These are phyloP conservation scores for Ips nitidus DNA, from an alignment of 1,140 invertebrate genomes.

Conservation along the genomic window DNA sequence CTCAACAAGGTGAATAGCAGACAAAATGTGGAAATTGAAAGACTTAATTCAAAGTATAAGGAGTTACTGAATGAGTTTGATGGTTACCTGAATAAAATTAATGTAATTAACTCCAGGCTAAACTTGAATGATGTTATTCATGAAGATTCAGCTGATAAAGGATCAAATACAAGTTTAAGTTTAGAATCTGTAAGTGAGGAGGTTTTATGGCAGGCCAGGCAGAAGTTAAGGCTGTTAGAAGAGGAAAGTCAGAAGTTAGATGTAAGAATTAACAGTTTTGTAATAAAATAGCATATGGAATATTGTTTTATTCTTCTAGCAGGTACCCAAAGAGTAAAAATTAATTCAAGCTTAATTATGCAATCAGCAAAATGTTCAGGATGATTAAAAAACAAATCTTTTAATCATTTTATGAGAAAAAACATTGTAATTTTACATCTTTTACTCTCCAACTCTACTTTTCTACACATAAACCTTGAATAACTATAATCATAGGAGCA, in stretches of 20 bases:
- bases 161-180: constrained; percentile 1
- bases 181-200: constrained; percentile 43
- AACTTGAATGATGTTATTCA: not conserved
- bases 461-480: too few relatives aligned
- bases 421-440: too few relatives aligned
- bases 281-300: constrained; percentile 26
- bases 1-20: constrained; percentile 17
- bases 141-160: not conserved
- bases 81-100: constrained; percentile 30
- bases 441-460: too few relatives aligned
- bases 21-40: constrained; percentile 28
- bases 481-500: too few relatives aligned
- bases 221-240: constrained; percentile 48
- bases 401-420: too few relatives aligned
- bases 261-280: constrained; percentile 38
- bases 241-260: constrained; percentile 50
- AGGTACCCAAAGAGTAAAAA: too few relatives aligned
- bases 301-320: constrained; percentile 8
- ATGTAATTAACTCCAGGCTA: constrained; percentile 18
- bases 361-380: not conserved
- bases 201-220: constrained; percentile 46
- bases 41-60: constrained; percentile 13
- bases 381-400: too few relatives aligned
- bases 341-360: too few relatives aligned
- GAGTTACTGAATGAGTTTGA: constrained; percentile 27